phyloP scores from a whole-genome alignment of 2,113 vertebrate genomes.

The Okapia johnstoni region DNA sequence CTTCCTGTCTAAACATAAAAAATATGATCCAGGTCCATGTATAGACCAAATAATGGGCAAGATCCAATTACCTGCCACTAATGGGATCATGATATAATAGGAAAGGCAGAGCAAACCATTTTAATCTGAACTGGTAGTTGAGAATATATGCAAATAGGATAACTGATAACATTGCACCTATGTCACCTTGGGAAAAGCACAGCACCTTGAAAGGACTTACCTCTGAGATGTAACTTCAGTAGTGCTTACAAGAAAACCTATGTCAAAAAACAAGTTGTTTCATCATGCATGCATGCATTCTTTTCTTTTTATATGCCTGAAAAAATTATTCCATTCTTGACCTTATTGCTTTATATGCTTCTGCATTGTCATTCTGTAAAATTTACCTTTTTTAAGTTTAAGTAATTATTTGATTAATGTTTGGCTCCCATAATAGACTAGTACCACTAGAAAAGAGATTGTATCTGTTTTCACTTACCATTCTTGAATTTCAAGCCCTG shows the following conservation, averaged over 20 bases:
- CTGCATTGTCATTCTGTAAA: background rate
- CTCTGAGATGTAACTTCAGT: background rate
- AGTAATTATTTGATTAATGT: background rate
- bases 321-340: background rate
- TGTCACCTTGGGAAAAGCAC: background rate
- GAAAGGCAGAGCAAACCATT: background rate
- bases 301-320: background rate
- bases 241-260: background rate
- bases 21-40: background rate
- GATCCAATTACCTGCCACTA: background rate
- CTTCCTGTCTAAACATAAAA: background rate
- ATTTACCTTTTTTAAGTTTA: background rate
- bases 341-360: background rate
- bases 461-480: background rate
- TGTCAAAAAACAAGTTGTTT: background rate
- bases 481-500: background rate
- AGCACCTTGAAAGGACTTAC: background rate
- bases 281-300: background rate
- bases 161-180: background rate
- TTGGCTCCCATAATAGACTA: background rate
- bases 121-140: background rate
- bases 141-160: background rate
- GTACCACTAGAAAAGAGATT: background rate
- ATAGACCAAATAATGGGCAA: background rate
- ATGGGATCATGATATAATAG: background rate